Evolutionary conservation across 2,797 vertebrate genomes (phyloP).

Genomic region (Pristis pectinata): DNA sequence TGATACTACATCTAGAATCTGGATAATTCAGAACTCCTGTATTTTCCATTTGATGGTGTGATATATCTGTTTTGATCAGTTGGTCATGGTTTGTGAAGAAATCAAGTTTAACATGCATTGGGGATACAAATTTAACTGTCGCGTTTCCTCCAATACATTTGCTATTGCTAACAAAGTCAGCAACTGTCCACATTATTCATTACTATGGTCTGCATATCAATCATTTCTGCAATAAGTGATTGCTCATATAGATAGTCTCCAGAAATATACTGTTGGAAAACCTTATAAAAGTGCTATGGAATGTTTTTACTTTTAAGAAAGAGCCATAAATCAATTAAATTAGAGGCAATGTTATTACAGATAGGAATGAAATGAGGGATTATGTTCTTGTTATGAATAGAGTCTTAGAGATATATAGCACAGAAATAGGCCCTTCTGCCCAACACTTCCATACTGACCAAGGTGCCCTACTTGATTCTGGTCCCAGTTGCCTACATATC

Average conservation of each 20-base stretch:
- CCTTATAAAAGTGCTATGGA: not conserved
- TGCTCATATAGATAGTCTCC: not conserved
- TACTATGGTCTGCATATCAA: not conserved
- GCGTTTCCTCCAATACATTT: not conserved
- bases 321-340: not conserved
- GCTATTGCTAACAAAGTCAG: not conserved
- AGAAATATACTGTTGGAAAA: not conserved
- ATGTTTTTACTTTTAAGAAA: not conserved
- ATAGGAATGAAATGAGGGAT: not conserved
- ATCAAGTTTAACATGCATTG: not conserved
- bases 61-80: not conserved
- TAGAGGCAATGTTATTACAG: not conserved
- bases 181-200: not conserved
- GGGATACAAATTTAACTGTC: not conserved
- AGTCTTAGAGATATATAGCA: no score
- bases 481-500: no score
- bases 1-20: not conserved
- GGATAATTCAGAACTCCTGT: not conserved
- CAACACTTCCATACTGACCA: no score
- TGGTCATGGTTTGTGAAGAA: not conserved
- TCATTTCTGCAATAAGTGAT: not conserved
- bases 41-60: not conserved
- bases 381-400: not conserved
- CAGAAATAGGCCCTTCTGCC: no score
- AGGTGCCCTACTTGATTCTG: no score